Base-by-base conservation (phyloP, 2,888 invertebrate species). In the Horisme vitalbata region DNA sequence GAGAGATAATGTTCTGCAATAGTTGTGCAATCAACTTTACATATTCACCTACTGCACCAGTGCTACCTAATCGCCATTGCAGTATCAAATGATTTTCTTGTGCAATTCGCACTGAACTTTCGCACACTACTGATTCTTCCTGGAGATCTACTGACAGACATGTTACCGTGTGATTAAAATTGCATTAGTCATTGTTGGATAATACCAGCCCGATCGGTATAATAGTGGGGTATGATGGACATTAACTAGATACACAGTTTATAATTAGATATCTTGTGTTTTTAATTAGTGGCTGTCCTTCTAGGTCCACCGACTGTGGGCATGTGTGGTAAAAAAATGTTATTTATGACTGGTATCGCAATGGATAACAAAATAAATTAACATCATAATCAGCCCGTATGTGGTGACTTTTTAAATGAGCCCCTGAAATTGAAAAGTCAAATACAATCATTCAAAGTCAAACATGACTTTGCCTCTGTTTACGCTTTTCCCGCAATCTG, bases 11-110 rank as follows among this genome's bases (percentile, higher is more conserved):
- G 61, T 61, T 61, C 61, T 62, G 39, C 63, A 68, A 65, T 41
- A 43, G 59, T 74, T 74, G 67, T 66, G 72, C 62, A 74, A 75
- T 50, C 38, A 39, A 49, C 53, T 70, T 68, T 65, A 67, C 73
- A 71, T 71, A 68, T 72, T 71, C 57, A 66, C 66, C 64, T 44
- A 67, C 59, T 67, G 64, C 59, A 68, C 65, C 51, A 58, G 46
- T 54, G 52, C 52, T 56, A 55, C 52, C 32, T 46, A 46, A 45
- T 47, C 51, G 51, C 39, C 24, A 12, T 37, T 65, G 67, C 65
- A 66, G 71, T 67, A 76, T 75, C 72, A 76, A 75, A 72, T 68
- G 62, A 66, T 65, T 57, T 38, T 58, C 65, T 76, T 78, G 75
- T 76, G 71, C 54, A 75, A 76, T 56, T 61, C 41, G 33, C 39